phyloP scores from a whole-genome alignment of 2,113 vertebrate species.

The Peromyscus polionotus region DNA sequence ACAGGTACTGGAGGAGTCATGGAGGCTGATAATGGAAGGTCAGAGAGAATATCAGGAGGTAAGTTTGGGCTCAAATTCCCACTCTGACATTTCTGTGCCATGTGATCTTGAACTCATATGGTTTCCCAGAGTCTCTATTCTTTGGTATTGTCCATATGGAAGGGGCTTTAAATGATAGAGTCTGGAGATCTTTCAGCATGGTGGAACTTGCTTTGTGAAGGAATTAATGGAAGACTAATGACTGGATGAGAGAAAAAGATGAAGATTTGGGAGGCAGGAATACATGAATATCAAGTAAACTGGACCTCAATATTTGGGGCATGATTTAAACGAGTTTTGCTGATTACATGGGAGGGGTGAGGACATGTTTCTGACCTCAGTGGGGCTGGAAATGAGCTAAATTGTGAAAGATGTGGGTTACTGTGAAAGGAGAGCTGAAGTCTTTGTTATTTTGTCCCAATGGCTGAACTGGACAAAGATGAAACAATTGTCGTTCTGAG shows the following conservation, averaged over 20 bases:
- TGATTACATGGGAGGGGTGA: constrained; percentile 23
- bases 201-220: constrained; percentile 33
- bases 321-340: constrained; percentile 11
- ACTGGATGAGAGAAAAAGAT: neutral
- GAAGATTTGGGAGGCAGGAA: constrained; percentile 44
- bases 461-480: neutral
- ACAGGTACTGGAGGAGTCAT: neutral
- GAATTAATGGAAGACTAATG: neutral
- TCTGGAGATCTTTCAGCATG: constrained; percentile 17
- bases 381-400: neutral
- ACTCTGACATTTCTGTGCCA: neutral
- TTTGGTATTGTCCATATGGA: constrained; percentile 7
- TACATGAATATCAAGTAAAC: neutral
- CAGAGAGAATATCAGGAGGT: neutral
- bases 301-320: neutral
- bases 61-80: neutral
- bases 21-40: neutral
- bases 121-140: constrained; percentile 34
- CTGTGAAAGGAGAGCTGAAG: neutral
- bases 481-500: neutral
- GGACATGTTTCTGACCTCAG: constrained; percentile 21
- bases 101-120: neutral
- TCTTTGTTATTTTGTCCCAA: neutral
- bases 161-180: neutral
- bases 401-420: neutral